phyloP scores from a whole-genome alignment of 2,113 vertebrate genomes.

The Tonatia bakeri region DNA sequence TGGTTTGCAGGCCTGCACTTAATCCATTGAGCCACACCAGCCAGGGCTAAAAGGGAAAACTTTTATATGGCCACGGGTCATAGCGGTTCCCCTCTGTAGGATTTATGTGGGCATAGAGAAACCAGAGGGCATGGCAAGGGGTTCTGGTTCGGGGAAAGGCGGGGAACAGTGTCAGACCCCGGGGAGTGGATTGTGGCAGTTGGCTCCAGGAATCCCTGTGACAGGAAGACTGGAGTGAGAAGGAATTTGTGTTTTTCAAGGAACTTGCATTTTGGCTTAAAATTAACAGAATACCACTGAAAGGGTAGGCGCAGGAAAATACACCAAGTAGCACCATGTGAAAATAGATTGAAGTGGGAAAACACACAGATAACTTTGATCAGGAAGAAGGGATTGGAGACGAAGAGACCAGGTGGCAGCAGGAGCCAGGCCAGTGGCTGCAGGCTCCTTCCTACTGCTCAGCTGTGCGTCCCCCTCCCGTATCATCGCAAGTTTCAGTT shows the following conservation, averaged over 20 bases:
- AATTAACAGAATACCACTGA: neutral
- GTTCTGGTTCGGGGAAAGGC: fast-evolving
- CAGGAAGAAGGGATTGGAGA: neutral
- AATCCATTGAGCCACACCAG: too few species aligned
- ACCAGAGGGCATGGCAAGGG: too few species aligned
- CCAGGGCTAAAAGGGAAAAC: neutral
- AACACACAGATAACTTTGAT: neutral
- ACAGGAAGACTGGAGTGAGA: neutral
- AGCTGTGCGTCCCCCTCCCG: neutral
- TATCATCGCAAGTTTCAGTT: neutral
- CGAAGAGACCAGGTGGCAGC: too few species aligned
- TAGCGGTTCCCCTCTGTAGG: neutral
- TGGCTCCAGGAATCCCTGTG: neutral
- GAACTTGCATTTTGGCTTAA: neutral
- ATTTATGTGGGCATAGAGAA: neutral
- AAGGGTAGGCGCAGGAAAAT: neutral
- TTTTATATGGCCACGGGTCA: neutral
- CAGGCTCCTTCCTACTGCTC: fast-evolving
- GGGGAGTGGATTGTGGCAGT: neutral
- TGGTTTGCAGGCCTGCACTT: too few species aligned
- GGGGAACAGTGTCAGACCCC: neutral
- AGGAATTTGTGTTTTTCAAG: neutral
- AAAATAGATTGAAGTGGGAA: neutral
- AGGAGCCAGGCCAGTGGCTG: too few species aligned
- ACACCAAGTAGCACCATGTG: neutral